Evolutionary conservation across 2,113 vertebrate genomes (phyloP).

Genomic region (Nanorana parkeri): DNA sequence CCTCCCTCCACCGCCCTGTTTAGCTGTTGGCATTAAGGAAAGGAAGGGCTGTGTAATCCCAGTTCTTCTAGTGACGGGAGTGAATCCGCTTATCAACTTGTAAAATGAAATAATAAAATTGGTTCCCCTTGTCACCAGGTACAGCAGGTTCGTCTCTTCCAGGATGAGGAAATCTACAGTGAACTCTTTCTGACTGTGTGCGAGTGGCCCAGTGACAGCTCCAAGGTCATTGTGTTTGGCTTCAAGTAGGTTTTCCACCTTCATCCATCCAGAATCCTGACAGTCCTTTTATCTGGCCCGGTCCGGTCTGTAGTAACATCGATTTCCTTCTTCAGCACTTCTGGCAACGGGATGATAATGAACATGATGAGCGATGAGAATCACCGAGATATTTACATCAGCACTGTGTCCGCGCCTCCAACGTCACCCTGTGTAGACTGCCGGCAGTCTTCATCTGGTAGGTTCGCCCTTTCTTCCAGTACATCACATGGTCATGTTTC

Average conservation of each 20-base stretch:
- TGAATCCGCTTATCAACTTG: too few relatives aligned
- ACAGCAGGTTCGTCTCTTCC: constrained; percentile 89
- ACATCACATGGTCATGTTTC: too few relatives aligned
- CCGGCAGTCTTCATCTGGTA: constrained; percentile 66
- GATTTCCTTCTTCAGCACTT: constrained; percentile 73
- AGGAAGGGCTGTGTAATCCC: too few relatives aligned
- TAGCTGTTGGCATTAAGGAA: too few relatives aligned
- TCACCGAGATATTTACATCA: constrained; percentile 91
- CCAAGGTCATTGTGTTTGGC: constrained; percentile 91
- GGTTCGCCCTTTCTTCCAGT: too few relatives aligned
- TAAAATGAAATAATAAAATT: too few relatives aligned
- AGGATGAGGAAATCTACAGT: constrained; percentile 89
- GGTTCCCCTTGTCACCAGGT: constrained; percentile 69
- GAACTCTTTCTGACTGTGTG: constrained; percentile 92
- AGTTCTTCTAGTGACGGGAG: too few relatives aligned
- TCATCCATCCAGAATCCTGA: background rate
- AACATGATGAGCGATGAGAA: constrained; percentile 93
- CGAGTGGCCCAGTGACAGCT: constrained; percentile 90
- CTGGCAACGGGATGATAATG: constrained; percentile 86
- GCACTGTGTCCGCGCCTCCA: constrained; percentile 83
- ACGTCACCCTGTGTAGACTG: constrained; percentile 78
- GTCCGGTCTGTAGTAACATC: background rate
- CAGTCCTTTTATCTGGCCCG: too few relatives aligned
- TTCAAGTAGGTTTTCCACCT: constrained; percentile 84
- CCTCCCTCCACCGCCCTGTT: too few relatives aligned